Base-by-base conservation (phyloP, 2,888 invertebrate species). In the Tipula vernalis region DNA sequence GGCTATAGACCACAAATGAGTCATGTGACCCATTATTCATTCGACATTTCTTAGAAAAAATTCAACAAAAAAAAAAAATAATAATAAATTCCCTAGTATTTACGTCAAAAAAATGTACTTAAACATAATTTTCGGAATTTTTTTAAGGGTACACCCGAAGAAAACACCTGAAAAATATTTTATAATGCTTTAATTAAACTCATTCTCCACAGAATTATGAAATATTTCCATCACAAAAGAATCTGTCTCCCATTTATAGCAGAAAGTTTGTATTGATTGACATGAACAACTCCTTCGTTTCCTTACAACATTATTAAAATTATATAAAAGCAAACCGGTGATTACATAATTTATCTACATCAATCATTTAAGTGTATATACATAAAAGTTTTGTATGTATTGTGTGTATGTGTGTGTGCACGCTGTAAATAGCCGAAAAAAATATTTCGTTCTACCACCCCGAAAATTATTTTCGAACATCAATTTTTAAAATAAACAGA, bases 281-380 rank as follows among this genome's bases (percentile, higher is more conserved):
- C 71, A 12, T 71, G 8, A 51, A 71, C 28, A 28, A 71, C 71
- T 28, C 28, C 28, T 71, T 71, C 28, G 28, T 10, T 28, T 71
- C 71, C 28, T 71, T 28, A 71, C 71, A 71, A 28, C 71, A 71
- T 28, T 71, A 71, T 71, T 71, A 71, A 71, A 71, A 71, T 71
- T 71, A 28, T 71, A 71, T 71, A 71, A 71, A n/a, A 71, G 28
- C 71, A 71, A 28, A 71, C 71, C 71, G 71, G 71, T 71, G 71
- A 71, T 71, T 71, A 71, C 71, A 71, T 71, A 71, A 71, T 71
- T 71, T 71, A 71, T 71, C 71, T 71, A 71, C 71, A 71, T 71
- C 71, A 71, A 71, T 71, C 71, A 71, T 71, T 71, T 71, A 71
- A 71, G 71, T 71, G 28, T 28, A 12, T 15, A 71, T 15, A 51